Evolutionary conservation across 2,797 vertebrate genomes (phyloP).

Genomic region (Leptoclinus maculatus): DNA sequence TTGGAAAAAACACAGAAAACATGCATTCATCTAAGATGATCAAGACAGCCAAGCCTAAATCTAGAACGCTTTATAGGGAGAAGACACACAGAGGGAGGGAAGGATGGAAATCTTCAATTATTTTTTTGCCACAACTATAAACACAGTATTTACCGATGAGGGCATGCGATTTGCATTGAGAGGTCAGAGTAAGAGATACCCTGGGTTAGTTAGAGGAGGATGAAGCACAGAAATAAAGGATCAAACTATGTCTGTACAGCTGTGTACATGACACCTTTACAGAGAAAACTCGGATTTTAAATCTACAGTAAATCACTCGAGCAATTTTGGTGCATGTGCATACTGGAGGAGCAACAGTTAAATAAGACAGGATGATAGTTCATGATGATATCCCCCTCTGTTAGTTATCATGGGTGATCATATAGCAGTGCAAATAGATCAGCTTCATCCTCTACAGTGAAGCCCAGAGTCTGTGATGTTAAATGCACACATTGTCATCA

Average conservation of each 20-base stretch:
- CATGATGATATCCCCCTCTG: slow-evolving; percentile 11
- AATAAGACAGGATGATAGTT: slow-evolving; percentile 23
- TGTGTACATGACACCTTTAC: slow-evolving; percentile 45
- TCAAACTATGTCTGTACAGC: slow-evolving; percentile 39
- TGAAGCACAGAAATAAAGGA: slow-evolving; percentile 53
- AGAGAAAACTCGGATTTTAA: slow-evolving; percentile 8
- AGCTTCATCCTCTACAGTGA: slow-evolving; percentile 39
- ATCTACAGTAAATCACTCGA: slow-evolving; percentile 25
- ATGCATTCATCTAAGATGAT: slow-evolving; percentile 72
- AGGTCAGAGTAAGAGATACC: slow-evolving; percentile 50
- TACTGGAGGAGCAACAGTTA: slow-evolving; percentile 25
- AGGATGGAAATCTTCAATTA: slow-evolving; percentile 47
- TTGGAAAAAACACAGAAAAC: slow-evolving; percentile 57
- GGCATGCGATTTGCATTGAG: slow-evolving; percentile 69
- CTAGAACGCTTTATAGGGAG: slow-evolving; percentile 58
- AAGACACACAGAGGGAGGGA: slow-evolving; percentile 59
- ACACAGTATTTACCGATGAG: slow-evolving; percentile 81
- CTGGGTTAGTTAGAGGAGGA: slow-evolving; percentile 35
- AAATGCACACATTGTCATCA: slow-evolving; percentile 46
- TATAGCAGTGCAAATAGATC: slow-evolving; percentile 59
- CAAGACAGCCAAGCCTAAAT: slow-evolving; percentile 75
- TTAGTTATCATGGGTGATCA: slow-evolving; percentile 10
- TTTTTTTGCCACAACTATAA: slow-evolving; percentile 67
- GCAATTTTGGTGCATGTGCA: slow-evolving; percentile 37
- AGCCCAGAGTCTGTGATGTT: slow-evolving; percentile 40